A percentile compares a stretch with the other conserved stretches of the same genome.
phyloP scores from a whole-genome alignment of 2,888 invertebrate genomes.

The Lithodes maja region DNA sequence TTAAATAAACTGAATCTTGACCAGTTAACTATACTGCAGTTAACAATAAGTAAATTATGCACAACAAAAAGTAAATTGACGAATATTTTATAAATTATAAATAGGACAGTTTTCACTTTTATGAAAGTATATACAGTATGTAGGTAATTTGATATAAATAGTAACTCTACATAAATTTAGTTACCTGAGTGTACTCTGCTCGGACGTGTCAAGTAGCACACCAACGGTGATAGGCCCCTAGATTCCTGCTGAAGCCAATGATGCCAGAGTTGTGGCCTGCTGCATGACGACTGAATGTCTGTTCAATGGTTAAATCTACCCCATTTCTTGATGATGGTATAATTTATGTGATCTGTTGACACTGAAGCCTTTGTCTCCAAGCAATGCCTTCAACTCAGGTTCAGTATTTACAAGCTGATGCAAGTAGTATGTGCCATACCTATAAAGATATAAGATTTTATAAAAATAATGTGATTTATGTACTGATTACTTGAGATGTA shows the following conservation, averaged over 20 bases:
- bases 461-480: no score
- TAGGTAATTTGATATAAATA: no score
- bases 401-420: constrained; percentile 1
- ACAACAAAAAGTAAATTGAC: no score
- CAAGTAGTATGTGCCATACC: constrained; percentile 10
- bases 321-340: constrained; percentile 11
- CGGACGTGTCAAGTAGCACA: constrained; percentile 4
- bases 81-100: no score
- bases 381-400: neutral
- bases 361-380: constrained; percentile 3
- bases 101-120: no score
- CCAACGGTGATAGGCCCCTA: neutral
- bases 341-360: constrained; percentile 19
- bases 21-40: no score
- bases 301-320: constrained; percentile 12
- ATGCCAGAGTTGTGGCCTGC: constrained; percentile 14
- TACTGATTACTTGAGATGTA: no score
- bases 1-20: no score
- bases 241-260: constrained; percentile 12
- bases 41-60: no score
- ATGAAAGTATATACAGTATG: no score
- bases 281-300: constrained; percentile 3
- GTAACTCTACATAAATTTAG: no score
- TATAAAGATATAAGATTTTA: neutral
- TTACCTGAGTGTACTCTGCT: constrained; percentile 20